A percentile compares a stretch with the other conserved stretches of the same genome.
phyloP scores from a whole-genome alignment of 2,113 vertebrate genomes.

The Uria aalge region DNA sequence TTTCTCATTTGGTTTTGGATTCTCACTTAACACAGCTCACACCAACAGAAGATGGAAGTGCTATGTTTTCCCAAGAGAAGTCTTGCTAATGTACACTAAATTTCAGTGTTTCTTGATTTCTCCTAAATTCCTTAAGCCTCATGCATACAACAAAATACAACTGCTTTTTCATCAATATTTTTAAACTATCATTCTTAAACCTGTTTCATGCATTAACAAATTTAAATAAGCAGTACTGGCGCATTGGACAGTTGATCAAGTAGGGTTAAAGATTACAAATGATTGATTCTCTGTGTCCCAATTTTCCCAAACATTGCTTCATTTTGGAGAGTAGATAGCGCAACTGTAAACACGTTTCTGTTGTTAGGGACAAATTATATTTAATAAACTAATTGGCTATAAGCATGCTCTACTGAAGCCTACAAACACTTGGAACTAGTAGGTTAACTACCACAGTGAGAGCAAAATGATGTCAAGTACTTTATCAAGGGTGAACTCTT shows the following conservation, averaged over 20 bases:
- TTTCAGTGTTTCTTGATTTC: background rate
- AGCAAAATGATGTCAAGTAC: background rate
- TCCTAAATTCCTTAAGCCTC: background rate
- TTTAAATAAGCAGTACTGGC: background rate
- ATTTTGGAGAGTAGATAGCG: background rate
- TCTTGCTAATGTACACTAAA: background rate
- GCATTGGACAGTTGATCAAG: background rate
- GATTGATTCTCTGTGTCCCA: background rate
- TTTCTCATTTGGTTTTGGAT: background rate
- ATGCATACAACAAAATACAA: background rate
- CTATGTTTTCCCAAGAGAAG: background rate
- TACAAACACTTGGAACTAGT: background rate
- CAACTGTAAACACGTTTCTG: background rate
- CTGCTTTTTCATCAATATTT: background rate
- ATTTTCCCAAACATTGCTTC: background rate
- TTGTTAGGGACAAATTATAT: background rate
- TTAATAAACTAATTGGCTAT: background rate
- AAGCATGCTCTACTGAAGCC: background rate
- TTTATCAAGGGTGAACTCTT: background rate
- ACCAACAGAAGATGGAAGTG: background rate
- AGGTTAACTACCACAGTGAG: background rate
- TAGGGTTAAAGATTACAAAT: background rate
- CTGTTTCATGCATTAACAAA: background rate
- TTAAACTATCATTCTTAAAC: background rate
- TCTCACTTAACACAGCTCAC: rapidly evolving